Evolutionary conservation across 2,888 invertebrate genomes (phyloP).

Genomic region (Alsophila aescularia): DNA sequence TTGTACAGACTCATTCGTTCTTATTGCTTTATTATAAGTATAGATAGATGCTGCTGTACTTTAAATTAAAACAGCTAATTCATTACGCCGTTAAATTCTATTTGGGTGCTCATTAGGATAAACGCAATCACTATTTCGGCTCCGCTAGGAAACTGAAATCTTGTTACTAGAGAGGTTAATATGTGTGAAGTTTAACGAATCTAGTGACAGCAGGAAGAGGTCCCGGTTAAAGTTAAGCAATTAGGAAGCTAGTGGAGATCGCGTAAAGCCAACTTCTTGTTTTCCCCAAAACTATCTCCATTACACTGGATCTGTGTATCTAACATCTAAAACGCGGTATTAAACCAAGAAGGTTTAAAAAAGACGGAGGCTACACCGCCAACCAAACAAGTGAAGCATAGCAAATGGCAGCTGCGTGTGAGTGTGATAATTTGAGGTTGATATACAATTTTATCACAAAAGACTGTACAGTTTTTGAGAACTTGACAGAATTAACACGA

Average conservation of each 20-base stretch:
- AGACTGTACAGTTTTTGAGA: no score
- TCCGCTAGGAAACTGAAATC: constrained; percentile 29
- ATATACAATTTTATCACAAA: no score
- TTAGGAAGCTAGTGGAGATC: constrained; percentile 78
- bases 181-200: constrained; percentile 71
- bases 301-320: constrained; percentile 68
- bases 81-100: constrained; percentile 7
- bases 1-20: no score
- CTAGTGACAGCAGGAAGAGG: constrained; percentile 65
- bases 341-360: no score
- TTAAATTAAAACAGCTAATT: not conserved
- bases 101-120: constrained; percentile 17
- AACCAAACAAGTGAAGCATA: no score
- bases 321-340: constrained; percentile 53
- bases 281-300: constrained; percentile 81
- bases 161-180: constrained; percentile 56
- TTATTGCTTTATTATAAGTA: no score
- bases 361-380: no score
- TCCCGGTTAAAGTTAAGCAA: constrained; percentile 77
- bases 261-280: constrained; percentile 75
- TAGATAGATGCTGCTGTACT: not conserved
- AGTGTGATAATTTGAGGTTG: no score
- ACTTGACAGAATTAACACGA: no score
- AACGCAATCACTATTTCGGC: constrained; percentile 16
- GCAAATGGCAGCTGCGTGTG: no score